Percentiles rank a stretch among this genome's conserved stretches.
Evolutionary conservation across 2,888 invertebrate species (phyloP).

Genomic region (Serrognathus titanus): DNA sequence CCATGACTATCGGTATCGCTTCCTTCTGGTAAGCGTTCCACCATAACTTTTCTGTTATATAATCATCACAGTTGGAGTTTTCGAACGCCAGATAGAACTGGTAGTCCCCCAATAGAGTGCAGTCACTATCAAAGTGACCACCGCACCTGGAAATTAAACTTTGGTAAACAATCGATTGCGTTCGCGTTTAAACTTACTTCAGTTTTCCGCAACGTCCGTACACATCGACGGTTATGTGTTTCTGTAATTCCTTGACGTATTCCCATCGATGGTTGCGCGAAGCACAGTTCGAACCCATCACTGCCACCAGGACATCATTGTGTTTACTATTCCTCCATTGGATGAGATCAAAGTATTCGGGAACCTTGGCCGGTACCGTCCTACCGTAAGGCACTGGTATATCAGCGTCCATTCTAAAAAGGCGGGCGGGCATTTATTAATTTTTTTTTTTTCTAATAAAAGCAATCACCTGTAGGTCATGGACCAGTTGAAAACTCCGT

Average conservation of each 20-base stretch:
- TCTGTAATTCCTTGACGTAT: slow-evolving; percentile 55
- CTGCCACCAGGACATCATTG: slow-evolving; percentile 50
- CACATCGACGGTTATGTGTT: slow-evolving; percentile 58
- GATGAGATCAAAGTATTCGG: slow-evolving; percentile 11
- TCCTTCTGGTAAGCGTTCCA: slow-evolving; percentile 62
- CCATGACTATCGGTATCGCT: slow-evolving; percentile 65
- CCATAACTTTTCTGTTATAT: slow-evolving; percentile 68
- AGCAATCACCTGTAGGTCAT: slow-evolving; percentile 60
- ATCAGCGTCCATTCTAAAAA: slow-evolving; percentile 59
- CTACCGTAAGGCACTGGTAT: slow-evolving; percentile 66
- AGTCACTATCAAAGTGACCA: slow-evolving; percentile 61
- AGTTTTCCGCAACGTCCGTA: slow-evolving; percentile 55
- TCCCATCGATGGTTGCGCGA: slow-evolving; percentile 51
- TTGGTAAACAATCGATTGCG: neutral
- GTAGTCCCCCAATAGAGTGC: slow-evolving; percentile 55
- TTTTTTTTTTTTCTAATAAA: neutral
- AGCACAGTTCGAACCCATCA: slow-evolving; percentile 61
- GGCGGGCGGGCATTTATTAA: neutral
- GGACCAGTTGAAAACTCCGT: slow-evolving; percentile 69
- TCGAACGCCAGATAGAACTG: slow-evolving; percentile 70
- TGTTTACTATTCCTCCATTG: slow-evolving; percentile 44
- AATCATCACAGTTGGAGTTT: slow-evolving; percentile 66
- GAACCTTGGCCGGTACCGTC: slow-evolving; percentile 42
- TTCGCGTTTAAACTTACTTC: slow-evolving; percentile 26
- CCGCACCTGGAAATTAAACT: slow-evolving; percentile 55